Evolutionary conservation across 2,797 vertebrate species (phyloP), one percentile per base, ranked within the genome.

Genomic region (Oryzias dopingdopingensis): DNA sequence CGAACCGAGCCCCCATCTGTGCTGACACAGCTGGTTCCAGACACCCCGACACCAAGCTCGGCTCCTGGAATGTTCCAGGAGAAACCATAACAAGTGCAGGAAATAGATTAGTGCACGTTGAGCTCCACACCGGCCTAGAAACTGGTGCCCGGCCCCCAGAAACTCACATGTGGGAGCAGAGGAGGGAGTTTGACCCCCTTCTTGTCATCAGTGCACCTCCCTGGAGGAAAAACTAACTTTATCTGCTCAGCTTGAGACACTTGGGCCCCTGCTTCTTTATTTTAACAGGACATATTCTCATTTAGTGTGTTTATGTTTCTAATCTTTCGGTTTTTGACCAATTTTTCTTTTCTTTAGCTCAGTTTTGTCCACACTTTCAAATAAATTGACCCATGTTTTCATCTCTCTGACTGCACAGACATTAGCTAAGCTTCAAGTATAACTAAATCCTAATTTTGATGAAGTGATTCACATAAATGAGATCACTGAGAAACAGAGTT

Each of bases 71-170:
- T 74, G 89, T 92, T 92, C 92, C 86, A 46, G 77, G 80, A 94
- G 92, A 94, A 96, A 95, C 91, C 92, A 94, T 91, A 96, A 95
- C 94, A 95, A 93, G 92, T 90, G 91, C 94, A 96, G 94, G 94
- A 96, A 95, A 94, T 92, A 93, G 91, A 92, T 93, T 91, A 93
- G 92, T 86, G 91, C 84, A 90, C 91, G 91, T 81, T 74, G 83
- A 88, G 86, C 90, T 94, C 90, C 83, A 89, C 82, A 70, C 86
- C 48, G 79, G 88, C 93, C 84, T 52, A 46, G 81, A 55, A 80
- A 89, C 88, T 65, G 10, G 62, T 76, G 76, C 61, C 42, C 71
- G 72, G 3, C 70, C 61, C 64, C 89, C 89, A 64, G 70, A 85
- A 86, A 82, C 83, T 84, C 91, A 90, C 89, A 92, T 90, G 90